These are phyloP conservation scores for Periparus ater DNA, from an alignment of 2,797 vertebrate genomes.

Conservation along the genomic window DNA sequence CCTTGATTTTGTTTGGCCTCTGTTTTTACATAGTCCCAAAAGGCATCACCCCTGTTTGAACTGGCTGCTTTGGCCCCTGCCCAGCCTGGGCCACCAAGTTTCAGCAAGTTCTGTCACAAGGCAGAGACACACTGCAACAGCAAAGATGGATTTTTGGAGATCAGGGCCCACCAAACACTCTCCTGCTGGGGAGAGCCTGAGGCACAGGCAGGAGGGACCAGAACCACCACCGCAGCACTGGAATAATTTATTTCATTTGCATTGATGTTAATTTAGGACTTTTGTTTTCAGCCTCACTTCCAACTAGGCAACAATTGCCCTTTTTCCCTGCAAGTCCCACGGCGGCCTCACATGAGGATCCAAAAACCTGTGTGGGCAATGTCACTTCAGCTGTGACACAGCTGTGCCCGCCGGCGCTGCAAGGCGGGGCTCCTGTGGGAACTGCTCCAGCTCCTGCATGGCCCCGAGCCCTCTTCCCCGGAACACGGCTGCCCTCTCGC, in stretches of 20 bases:
- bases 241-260: not conserved
- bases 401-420: rapidly evolving
- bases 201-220: not conserved
- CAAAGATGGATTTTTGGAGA: not conserved
- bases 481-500: not conserved
- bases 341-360: not conserved
- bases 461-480: not conserved
- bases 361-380: not conserved
- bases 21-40: too few species aligned
- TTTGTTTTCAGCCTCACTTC: not conserved
- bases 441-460: rapidly evolving
- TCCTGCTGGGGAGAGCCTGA: not conserved
- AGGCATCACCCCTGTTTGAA: too few species aligned
- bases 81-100: too few species aligned
- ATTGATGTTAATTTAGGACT: not conserved
- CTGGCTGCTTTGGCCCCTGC: too few species aligned
- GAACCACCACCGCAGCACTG: not conserved
- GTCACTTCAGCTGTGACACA: not conserved
- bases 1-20: too few species aligned
- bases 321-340: not conserved
- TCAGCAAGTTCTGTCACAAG: too few species aligned
- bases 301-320: not conserved
- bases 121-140: rapidly evolving
- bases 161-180: too few species aligned
- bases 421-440: not conserved